Percentiles rank a stretch among this genome's conserved stretches.
phyloP scores from a whole-genome alignment of 1,140 invertebrate species.

The Drosophila tropicalis region DNA sequence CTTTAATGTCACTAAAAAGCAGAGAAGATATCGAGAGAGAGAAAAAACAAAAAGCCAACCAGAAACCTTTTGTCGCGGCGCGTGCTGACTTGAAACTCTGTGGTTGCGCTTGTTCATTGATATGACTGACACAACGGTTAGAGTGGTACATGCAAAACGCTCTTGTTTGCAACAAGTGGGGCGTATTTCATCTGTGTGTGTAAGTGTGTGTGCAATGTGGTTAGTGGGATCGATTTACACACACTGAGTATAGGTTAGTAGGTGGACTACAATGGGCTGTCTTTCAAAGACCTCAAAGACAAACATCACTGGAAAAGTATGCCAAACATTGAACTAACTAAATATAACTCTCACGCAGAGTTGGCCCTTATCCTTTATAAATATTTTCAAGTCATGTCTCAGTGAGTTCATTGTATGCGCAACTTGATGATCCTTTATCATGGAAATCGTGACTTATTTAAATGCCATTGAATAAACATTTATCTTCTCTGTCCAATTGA shows the following conservation, averaged over 20 bases:
- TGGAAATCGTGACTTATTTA: neutral
- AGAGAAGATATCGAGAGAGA: conserved; percentile 1
- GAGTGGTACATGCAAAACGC: neutral
- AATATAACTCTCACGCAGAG: too few species aligned
- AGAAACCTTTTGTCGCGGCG: conserved; percentile 37
- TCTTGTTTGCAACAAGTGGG: conserved; percentile 38
- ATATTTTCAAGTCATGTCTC: too few species aligned
- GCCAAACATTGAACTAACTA: too few species aligned
- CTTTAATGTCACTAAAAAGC: conserved; percentile 36
- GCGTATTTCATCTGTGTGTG: conserved; percentile 45
- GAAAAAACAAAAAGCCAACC: conserved; percentile 21
- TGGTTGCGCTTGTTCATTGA: conserved; percentile 49
- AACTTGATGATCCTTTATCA: too few species aligned
- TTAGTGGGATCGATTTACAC: conserved; percentile 40
- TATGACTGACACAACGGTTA: conserved; percentile 22
- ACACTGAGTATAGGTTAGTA: conserved; percentile 26
- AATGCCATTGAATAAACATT: conserved; percentile 1
- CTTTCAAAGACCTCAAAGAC: neutral
- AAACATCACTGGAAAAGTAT: neutral
- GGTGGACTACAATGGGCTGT: neutral
- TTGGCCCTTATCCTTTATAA: neutral
- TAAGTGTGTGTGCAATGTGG: conserved; percentile 5
- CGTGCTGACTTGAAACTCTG: conserved; percentile 37
- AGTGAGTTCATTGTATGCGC: too few species aligned
- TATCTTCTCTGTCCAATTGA: conserved; percentile 28